These are phyloP conservation scores for Microhierax caerulescens DNA, from an alignment of 2,797 vertebrate species.

Conservation along the genomic window DNA sequence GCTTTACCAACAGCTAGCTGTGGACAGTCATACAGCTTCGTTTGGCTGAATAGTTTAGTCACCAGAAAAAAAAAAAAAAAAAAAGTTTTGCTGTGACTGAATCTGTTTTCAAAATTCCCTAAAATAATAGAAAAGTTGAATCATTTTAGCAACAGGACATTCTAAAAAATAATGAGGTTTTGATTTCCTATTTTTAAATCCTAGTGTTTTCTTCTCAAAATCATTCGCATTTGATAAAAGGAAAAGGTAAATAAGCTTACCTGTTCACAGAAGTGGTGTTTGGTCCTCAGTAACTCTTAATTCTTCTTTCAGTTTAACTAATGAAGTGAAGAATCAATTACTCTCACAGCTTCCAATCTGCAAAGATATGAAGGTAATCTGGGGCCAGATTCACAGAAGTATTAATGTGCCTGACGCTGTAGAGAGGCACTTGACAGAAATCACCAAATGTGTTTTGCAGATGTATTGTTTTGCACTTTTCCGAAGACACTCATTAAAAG, in stretches of 20 bases:
- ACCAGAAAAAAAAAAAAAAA: background rate
- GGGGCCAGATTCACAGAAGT: background rate
- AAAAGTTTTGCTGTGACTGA: background rate
- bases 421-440: background rate
- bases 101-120: background rate
- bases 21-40: background rate
- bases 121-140: background rate
- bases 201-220: background rate
- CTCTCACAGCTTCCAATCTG: constrained; percentile 43
- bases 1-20: background rate
- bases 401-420: background rate
- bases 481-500: background rate
- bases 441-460: background rate
- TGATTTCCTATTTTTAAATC: background rate
- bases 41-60: background rate
- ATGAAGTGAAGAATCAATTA: constrained; percentile 62
- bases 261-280: background rate
- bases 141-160: background rate
- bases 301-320: constrained; percentile 51
- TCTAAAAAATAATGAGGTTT: constrained; percentile 5
- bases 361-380: constrained; percentile 26
- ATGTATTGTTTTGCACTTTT: background rate
- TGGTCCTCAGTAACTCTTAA: constrained; percentile 23
- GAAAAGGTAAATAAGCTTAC: background rate
- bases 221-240: background rate